Evolutionary conservation across 2,113 vertebrate genomes (phyloP).

Genomic region (Pollachius pollachius): DNA sequence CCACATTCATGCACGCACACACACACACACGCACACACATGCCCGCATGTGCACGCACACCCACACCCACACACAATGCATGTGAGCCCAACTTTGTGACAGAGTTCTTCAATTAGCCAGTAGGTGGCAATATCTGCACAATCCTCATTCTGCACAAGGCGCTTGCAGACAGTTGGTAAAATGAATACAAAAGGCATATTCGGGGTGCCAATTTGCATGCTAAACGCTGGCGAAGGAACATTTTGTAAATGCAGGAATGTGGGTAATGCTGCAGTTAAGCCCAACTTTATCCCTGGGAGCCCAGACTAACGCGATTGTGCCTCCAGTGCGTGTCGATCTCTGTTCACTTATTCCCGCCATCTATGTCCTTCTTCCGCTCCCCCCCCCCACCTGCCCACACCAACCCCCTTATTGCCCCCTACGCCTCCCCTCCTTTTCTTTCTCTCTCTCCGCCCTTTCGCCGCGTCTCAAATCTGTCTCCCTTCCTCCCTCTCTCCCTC

Average conservation of each 20-base stretch:
- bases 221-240: slow-evolving; percentile 73
- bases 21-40: slow-evolving; percentile 8
- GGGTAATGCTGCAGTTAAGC: slow-evolving; percentile 69
- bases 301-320: slow-evolving; percentile 64
- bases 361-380: slow-evolving; percentile 32
- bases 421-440: no score
- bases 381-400: slow-evolving; percentile 26
- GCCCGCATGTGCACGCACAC: background rate
- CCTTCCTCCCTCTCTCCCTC: background rate
- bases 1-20: no score
- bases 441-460: slow-evolving; percentile 22
- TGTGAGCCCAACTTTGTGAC: slow-evolving; percentile 29
- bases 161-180: slow-evolving; percentile 66
- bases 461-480: no score
- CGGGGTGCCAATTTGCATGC: slow-evolving; percentile 75
- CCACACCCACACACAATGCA: slow-evolving; percentile 26
- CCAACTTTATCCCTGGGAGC: slow-evolving; percentile 68
- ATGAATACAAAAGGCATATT: slow-evolving; percentile 76
- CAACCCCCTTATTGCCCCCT: slow-evolving; percentile 16
- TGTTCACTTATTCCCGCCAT: slow-evolving; percentile 40
- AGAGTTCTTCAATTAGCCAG: slow-evolving; percentile 45
- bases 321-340: slow-evolving; percentile 54
- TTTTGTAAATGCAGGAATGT: slow-evolving; percentile 71
- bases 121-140: slow-evolving; percentile 70
- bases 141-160: slow-evolving; percentile 62